phyloP scores from a whole-genome alignment of 2,113 vertebrate genomes.

The Rousettus leschenaultii region DNA sequence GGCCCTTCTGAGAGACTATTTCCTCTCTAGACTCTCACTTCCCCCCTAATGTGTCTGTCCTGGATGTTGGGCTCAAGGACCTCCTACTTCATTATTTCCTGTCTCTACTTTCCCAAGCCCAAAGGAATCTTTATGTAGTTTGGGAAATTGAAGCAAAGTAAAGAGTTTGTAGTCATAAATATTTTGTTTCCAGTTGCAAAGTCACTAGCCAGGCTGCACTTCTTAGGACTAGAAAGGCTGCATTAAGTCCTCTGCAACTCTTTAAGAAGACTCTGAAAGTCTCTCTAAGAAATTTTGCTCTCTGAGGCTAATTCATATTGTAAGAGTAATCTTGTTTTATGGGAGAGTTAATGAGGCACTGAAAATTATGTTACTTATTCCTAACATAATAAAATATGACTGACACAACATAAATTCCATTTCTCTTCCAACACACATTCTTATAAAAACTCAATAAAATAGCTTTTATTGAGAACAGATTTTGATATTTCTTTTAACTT shows the following conservation, averaged over 20 bases:
- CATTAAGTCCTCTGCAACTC: neutral
- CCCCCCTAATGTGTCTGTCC: neutral
- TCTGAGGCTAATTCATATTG: neutral
- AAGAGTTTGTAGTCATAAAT: neutral
- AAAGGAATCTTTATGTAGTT: neutral
- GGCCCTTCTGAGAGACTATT: neutral
- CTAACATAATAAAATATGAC: conserved; percentile 33
- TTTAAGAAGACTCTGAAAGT: neutral
- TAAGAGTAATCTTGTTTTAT: neutral
- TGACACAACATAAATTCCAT: conserved; percentile 35
- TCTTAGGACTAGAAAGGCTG: neutral
- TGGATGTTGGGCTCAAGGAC: neutral
- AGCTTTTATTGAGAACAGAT: conserved; percentile 39
- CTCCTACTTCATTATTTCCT: neutral
- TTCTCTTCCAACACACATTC: conserved; percentile 21
- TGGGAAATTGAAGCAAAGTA: neutral
- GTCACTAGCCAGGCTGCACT: neutral
- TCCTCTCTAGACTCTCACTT: neutral
- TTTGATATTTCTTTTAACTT: conserved; percentile 45
- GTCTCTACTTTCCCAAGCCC: neutral
- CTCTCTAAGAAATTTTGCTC: neutral
- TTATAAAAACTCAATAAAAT: conserved; percentile 50
- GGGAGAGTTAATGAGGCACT: neutral
- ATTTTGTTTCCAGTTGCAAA: neutral
- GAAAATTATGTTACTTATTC: neutral